A percentile compares a stretch with the other conserved stretches of the same genome.
Conservation (phyloP, 2,888 invertebrate species). For the Xiphydria camelus region DNA sequence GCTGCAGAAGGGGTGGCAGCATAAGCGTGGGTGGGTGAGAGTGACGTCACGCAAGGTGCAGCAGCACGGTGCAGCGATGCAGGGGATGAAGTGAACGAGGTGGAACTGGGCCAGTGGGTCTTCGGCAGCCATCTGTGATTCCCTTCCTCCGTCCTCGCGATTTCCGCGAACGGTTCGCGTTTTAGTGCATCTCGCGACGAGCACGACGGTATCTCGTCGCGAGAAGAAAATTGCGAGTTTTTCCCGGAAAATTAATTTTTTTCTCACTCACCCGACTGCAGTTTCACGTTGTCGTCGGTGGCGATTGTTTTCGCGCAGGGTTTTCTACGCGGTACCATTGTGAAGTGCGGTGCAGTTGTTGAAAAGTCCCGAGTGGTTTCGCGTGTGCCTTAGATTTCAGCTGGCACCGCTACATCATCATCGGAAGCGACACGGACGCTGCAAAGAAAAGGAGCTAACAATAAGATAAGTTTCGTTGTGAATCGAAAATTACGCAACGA, state of each 20-base stretch:
- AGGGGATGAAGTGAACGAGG: conserved; percentile 39
- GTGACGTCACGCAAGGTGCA: conserved; percentile 51
- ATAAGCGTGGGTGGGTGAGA: conserved; percentile 35
- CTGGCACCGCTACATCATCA: too few species aligned
- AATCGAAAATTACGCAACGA: too few species aligned
- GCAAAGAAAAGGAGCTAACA: too few species aligned
- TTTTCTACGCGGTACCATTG: too few species aligned
- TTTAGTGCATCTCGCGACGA: neutral
- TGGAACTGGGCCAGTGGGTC: conserved; percentile 56
- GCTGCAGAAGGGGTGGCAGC: conserved; percentile 34
- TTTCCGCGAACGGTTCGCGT: conserved; percentile 1
- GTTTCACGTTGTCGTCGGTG: too few species aligned
- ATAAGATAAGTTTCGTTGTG: too few species aligned
- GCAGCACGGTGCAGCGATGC: conserved; percentile 40
- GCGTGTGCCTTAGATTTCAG: too few species aligned
- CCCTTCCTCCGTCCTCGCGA: conserved; percentile 28
- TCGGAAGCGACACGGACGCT: too few species aligned
- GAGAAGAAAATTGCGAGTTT: neutral
- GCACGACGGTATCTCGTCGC: neutral
- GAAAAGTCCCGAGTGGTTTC: too few species aligned
- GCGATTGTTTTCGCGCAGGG: too few species aligned
- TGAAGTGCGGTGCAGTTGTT: too few species aligned
- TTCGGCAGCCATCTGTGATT: conserved; percentile 52
- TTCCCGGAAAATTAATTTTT: neutral
- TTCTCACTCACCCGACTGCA: too few species aligned